Evolutionary conservation across 2,113 vertebrate genomes (phyloP), one percentile per base, ranked within the genome.

Genomic region (Thamnaconus septentrionalis): DNA sequence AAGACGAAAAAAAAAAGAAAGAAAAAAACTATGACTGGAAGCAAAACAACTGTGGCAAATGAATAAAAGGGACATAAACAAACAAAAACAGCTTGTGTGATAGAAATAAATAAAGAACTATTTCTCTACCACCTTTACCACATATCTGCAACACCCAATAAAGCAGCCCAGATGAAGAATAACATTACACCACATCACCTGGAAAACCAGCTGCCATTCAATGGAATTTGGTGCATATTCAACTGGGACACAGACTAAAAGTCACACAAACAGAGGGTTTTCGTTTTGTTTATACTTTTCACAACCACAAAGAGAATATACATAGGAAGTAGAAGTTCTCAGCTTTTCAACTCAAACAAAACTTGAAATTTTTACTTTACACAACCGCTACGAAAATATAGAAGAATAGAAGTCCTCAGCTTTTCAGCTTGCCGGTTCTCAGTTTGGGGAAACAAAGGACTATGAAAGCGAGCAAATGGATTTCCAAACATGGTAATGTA

Each of bases 401-500:
- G 18, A 31, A 46, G 60, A 49, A 59, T 66, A 8, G 71, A 66
- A 64, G 46, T 41, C 53, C 12, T 63, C 10, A 50, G 61, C 41
- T 66, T 83, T 79, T 71, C 73, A 67, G 63, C 78, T 81, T 79
- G 18, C 60, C 54, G 67, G 40, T 56, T 5, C 7, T 80, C 18
- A 31, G 18, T 31, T 31, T 2, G 79, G 87, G 81, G 82, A 90
- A 85, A 87, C 85, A 90, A 85, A 64, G 78, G 46, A 0, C 8
- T 10, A 46, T 63, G 73, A 59, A 56, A 79, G 80, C 61, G 64
- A 47, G 80, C 59, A 81, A 84, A 90, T 84, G 70, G 84, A 81
- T 91, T 91, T 91, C 84, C 82, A 77, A 87, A 84, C 69, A 50
- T 59, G 69, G 64, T 75, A 62, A 79, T 80, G 79, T 81, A 75